These are phyloP conservation scores for Peromyscus eremicus DNA, from an alignment of 2,797 vertebrate species.

Conservation along the genomic window DNA sequence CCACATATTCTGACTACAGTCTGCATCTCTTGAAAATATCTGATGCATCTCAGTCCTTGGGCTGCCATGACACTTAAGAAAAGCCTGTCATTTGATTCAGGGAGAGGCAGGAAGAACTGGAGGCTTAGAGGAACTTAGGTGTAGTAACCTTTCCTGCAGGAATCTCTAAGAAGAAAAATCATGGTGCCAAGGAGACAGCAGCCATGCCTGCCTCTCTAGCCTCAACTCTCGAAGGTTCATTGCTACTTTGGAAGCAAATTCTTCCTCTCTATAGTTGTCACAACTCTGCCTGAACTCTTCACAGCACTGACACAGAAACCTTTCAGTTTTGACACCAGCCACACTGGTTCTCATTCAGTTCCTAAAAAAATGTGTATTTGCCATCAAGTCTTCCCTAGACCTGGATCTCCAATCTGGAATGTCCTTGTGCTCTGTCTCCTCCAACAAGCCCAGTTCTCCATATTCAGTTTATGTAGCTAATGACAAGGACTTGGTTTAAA, in stretches of 20 bases:
- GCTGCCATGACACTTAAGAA: slow-evolving; percentile 71
- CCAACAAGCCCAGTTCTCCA: not conserved
- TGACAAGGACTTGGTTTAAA: not conserved
- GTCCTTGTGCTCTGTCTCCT: not conserved
- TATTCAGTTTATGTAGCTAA: not conserved
- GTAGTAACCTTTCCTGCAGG: not conserved
- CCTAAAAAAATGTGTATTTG: not conserved
- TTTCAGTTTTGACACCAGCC: not conserved
- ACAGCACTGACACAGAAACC: not conserved
- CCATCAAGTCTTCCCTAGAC: not conserved
- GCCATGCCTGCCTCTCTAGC: not conserved
- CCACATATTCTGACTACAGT: not conserved
- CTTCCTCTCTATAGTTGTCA: too few species aligned
- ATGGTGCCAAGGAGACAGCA: not conserved
- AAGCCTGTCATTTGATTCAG: slow-evolving; percentile 35
- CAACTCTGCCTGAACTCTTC: not conserved
- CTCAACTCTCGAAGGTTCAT: not conserved
- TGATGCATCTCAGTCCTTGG: slow-evolving; percentile 41
- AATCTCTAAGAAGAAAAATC: not conserved
- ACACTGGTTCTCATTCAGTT: not conserved
- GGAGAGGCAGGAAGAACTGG: fast-evolving
- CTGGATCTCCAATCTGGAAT: not conserved
- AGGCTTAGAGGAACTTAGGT: slow-evolving; percentile 58
- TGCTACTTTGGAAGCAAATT: not conserved
- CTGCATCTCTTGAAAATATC: slow-evolving; percentile 44